Evolutionary conservation across 1,140 invertebrate species (phyloP).

Genomic region (Bicyclus anynana): DNA sequence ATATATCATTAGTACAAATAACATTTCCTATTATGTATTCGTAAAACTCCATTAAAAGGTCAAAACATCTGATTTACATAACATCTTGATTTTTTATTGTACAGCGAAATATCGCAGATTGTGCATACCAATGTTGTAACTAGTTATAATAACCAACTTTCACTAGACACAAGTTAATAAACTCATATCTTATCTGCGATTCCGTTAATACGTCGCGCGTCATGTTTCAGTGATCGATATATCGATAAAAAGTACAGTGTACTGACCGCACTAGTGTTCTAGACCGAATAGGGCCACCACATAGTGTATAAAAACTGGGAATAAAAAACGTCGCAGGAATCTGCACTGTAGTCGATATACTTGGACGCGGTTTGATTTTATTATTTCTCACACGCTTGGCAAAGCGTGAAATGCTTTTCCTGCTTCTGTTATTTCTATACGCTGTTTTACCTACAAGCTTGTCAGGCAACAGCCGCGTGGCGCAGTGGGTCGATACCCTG

Average conservation of each 20-base stretch:
- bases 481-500: no score
- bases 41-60: background rate
- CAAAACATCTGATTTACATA: background rate
- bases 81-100: background rate
- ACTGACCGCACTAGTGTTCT: slow-evolving; percentile 16
- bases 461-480: no score
- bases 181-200: slow-evolving; percentile 2
- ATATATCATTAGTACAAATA: no score
- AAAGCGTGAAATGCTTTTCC: no score
- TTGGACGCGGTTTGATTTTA: no score
- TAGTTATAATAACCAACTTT: background rate
- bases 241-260: slow-evolving; percentile 12
- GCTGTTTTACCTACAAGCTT: no score
- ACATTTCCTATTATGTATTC: background rate
- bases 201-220: slow-evolving; percentile 3
- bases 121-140: slow-evolving; percentile 4
- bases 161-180: slow-evolving; percentile 1
- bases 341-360: background rate
- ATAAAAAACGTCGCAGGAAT: background rate
- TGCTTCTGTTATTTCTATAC: no score
- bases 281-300: background rate
- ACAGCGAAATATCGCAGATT: background rate
- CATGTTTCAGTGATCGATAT: slow-evolving; percentile 14
- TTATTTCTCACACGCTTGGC: no score
- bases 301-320: background rate